Base-by-base conservation (phyloP, 2,888 invertebrate species). In the Tenthredo mesomela region DNA sequence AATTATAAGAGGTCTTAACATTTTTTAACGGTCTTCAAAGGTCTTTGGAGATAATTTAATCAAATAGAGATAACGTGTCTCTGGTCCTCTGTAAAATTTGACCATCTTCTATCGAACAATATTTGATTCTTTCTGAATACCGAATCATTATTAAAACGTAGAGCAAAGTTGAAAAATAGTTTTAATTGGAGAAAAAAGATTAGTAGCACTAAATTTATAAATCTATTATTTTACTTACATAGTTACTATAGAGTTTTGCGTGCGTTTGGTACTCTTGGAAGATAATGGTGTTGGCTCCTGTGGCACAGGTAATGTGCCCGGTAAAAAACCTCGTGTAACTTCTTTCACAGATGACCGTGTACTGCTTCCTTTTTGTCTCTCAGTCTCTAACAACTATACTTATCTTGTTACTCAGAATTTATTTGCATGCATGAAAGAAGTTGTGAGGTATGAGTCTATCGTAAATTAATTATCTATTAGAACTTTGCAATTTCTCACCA, bases 201-300 rank as follows among this genome's bases (percentile, higher is more conserved):
- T 37, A 37, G 12, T 43, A 58, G 7, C 10, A 40, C 25, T n/a
- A 15, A 80, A 61, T 40, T 21, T 25, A 18, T 10, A 40, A 40
- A 12, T 10, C 15, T 40, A 84, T 6, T 12, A 12, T 73, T 67
- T 29, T 37, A 93, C 94, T 94, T 91, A 95, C 95, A 95, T 94
- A 5, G 95, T 95, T 83, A 95, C 93, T 84, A 95, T 87, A 86
- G 95, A 95, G 87, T 93, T 93, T 89, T 95, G 95, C 85, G 92
- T 93, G 47, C 90, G 87, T 50, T 89, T 89, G 4, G 84, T 67
- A 78, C 89, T 89, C 25, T 88, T 87, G 6, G 50, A 67, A 47
- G 82, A 47, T 29, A 67, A 18, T 29, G 21, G 78, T 47, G 12
- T 43, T n/a, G 85, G 50, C 12, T 80, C 85, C 75, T 84, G 58